Conservation (phyloP, 2,888 invertebrate species). For the Belgica antarctica region DNA sequence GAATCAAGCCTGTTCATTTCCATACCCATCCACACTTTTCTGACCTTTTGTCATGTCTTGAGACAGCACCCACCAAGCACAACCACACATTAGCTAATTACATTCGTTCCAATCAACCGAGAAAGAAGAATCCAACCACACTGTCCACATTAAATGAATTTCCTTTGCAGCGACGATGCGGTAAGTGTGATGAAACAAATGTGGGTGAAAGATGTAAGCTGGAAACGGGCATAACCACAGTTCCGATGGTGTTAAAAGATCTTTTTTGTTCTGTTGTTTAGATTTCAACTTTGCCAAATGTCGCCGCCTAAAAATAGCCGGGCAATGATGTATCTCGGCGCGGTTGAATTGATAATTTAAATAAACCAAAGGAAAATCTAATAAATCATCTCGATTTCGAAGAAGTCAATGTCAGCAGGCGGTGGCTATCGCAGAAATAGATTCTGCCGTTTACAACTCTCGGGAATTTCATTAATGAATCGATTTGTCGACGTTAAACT, state of each 20-base stretch:
- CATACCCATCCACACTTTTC: too few relatives aligned
- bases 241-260: background rate
- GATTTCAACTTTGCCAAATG: slow-evolving; percentile 25
- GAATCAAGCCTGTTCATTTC: too few relatives aligned
- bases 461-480: background rate
- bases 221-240: background rate
- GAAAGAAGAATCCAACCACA: too few relatives aligned
- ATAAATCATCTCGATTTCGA: slow-evolving; percentile 10
- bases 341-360: slow-evolving; percentile 25
- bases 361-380: slow-evolving; percentile 16
- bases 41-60: too few relatives aligned
- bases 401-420: background rate
- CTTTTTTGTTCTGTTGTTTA: background rate
- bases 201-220: slow-evolving; percentile 11
- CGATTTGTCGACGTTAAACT: background rate
- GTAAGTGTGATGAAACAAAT: slow-evolving; percentile 4
- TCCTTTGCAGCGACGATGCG: slow-evolving; percentile 15
- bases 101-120: background rate
- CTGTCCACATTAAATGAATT: background rate
- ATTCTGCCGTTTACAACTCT: background rate
- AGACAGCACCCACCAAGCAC: background rate
- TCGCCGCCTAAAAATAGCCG: slow-evolving; percentile 5
- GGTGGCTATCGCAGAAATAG: background rate
- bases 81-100: background rate
- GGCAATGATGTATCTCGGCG: background rate